Evolutionary conservation across 1,140 invertebrate species (phyloP).

Genomic region (Ceratitis capitata): DNA sequence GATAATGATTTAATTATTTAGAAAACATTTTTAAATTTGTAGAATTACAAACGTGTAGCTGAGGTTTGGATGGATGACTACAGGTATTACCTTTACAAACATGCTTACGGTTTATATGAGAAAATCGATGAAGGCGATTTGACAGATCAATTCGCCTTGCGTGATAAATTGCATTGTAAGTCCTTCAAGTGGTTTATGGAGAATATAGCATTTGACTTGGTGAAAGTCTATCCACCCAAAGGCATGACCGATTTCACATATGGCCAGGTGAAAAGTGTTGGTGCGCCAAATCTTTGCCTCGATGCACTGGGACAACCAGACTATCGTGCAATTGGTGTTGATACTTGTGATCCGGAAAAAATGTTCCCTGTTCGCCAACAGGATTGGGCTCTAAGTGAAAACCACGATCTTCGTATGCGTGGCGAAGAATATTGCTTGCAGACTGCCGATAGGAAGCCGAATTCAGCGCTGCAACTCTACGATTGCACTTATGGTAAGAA

Average conservation of each 20-base stretch:
- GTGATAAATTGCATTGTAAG: slow-evolving; percentile 85
- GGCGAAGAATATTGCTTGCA: slow-evolving; percentile 89
- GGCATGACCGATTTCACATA: slow-evolving; percentile 88
- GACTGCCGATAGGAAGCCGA: slow-evolving; percentile 77
- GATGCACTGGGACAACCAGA: slow-evolving; percentile 76
- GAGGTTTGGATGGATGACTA: slow-evolving; percentile 99
- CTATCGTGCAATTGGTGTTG: slow-evolving; percentile 75
- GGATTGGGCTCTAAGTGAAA: slow-evolving; percentile 85
- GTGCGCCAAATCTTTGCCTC: slow-evolving; percentile 75
- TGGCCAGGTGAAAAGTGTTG: slow-evolving; percentile 79
- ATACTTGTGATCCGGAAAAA: slow-evolving; percentile 66
- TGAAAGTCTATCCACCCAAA: slow-evolving; percentile 88
- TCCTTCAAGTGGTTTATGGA: slow-evolving; percentile 97
- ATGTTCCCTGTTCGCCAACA: slow-evolving; percentile 69
- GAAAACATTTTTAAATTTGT: slow-evolving; percentile 34
- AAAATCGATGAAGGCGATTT: slow-evolving; percentile 85
- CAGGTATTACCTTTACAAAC: slow-evolving; percentile 83
- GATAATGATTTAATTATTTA: background rate
- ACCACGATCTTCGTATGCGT: slow-evolving; percentile 87
- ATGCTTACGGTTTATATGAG: slow-evolving; percentile 77
- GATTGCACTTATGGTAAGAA: slow-evolving; percentile 86
- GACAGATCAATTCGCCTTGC: slow-evolving; percentile 78
- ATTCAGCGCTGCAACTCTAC: slow-evolving; percentile 84
- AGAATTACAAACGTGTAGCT: slow-evolving; percentile 90
- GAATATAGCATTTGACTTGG: slow-evolving; percentile 91